Evolutionary conservation across 2,888 invertebrate genomes (phyloP), one percentile per base, ranked within the genome.

Genomic region (Trachelus tabidus): DNA sequence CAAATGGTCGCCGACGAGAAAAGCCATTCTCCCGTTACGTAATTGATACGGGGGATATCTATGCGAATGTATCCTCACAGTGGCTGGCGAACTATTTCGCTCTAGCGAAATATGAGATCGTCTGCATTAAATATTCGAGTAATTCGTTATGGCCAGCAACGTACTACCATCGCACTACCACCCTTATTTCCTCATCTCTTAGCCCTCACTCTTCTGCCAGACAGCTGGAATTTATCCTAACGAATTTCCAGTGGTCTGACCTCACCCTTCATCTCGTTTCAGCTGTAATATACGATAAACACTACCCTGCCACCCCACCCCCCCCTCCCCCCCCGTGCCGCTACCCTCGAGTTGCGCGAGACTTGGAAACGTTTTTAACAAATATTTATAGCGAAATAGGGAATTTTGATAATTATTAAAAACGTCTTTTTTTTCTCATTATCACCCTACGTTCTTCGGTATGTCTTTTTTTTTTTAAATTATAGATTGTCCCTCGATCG

Each of bases 111-210:
- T 88, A 85, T 85, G 87, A 88, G 90, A 88, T 88, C 87, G 83
- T 85, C 85, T 83, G 85, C 87, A 89, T 90, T 90, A 89, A 90
- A 90, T 87, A 89, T 87, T 86, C 88, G 88, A 89, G 89, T 88
- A 89, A 90, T 90, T 89, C 89, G 89, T 89, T 88, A 88, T 83
- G 77, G 69, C 56, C 69, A 79, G 35, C 35, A 35, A 35, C 35
- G 35, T 35, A 35, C 35, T 35, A 35, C 12, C 12, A 35, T 77
- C 75, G 77, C 78, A 23, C 73, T 35, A 75, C 34, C 68, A 33
- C 31, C 30, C 75, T 34, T 73, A 69, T 77, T 77, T 79, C 75
- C 73, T 73, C 76, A 37, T 69, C 74, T 78, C 79, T 73, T 69
- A 33, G 75, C 73, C 75, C 77, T 79, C 80, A 76, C 84, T 82